Percentiles rank a stretch among this genome's conserved stretches.
These are phyloP conservation scores for Cepaea nemoralis DNA, from an alignment of 1,140 invertebrate species.

Conservation along the genomic window DNA sequence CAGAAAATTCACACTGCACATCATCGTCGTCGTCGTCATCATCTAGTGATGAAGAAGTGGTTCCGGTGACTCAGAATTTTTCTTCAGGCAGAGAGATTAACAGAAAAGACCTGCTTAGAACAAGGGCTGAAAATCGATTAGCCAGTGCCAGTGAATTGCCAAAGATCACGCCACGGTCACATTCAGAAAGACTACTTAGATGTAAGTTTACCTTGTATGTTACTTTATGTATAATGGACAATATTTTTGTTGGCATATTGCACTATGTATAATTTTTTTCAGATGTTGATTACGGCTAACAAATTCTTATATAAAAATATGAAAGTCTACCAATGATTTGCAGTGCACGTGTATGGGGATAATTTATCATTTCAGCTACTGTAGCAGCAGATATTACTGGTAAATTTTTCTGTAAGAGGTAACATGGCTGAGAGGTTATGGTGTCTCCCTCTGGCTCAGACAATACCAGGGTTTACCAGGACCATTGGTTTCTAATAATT, in stretches of 20 bases:
- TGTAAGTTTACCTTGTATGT: constrained; percentile 64
- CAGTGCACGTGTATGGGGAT: too few relatives aligned
- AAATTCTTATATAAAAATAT: too few relatives aligned
- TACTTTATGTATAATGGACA: not conserved
- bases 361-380: too few relatives aligned
- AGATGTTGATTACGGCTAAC: too few relatives aligned
- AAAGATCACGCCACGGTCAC: constrained; percentile 66
- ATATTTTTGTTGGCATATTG: not conserved
- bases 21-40: too few relatives aligned
- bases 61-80: constrained; percentile 73
- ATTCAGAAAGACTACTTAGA: constrained; percentile 72
- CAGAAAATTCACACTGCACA: constrained; percentile 69
- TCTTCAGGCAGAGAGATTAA: constrained; percentile 74
- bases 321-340: too few relatives aligned
- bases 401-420: too few relatives aligned
- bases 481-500: too few relatives aligned
- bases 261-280: not conserved
- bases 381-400: too few relatives aligned
- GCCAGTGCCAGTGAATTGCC: constrained; percentile 69
- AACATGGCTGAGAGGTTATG: too few relatives aligned
- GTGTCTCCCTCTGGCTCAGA: too few relatives aligned
- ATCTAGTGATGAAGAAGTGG: constrained; percentile 75
- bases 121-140: constrained; percentile 67
- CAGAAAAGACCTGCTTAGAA: constrained; percentile 67
- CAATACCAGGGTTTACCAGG: too few relatives aligned